phyloP scores from a whole-genome alignment of 2,113 vertebrate species.

The Rhombomys opimus region DNA sequence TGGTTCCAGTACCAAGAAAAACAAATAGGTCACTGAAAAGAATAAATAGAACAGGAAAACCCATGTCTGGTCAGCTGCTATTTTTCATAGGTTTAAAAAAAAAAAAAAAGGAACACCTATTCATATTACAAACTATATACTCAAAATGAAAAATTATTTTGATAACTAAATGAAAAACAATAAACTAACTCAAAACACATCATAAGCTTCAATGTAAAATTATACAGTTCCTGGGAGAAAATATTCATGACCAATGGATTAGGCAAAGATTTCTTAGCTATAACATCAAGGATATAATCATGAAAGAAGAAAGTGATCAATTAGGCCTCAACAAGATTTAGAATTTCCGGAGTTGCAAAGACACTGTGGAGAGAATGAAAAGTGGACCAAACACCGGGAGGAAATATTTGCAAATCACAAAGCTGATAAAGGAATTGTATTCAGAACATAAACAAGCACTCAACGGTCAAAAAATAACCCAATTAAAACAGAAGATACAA shows the following conservation, averaged over 20 bases:
- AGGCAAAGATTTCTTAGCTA: slow-evolving; percentile 1
- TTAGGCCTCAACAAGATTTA: slow-evolving; percentile 42
- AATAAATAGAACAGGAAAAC: neutral
- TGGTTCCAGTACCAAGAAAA: neutral
- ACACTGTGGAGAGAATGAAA: neutral
- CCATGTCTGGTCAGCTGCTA: neutral
- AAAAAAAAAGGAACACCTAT: neutral
- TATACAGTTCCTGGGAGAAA: neutral
- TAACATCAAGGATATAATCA: neutral
- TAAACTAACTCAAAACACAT: neutral
- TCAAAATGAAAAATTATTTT: slow-evolving; percentile 25
- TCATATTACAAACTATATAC: neutral
- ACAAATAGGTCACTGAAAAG: neutral
- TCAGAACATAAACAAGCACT: neutral
- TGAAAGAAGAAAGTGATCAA: slow-evolving; percentile 9
- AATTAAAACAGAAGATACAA: neutral
- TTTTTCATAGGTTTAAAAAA: neutral
- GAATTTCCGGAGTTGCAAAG: slow-evolving; percentile 4
- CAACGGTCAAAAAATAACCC: neutral
- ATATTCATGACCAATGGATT: neutral
- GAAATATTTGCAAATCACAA: neutral
- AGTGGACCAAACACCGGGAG: neutral
- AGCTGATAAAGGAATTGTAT: slow-evolving; percentile 21
- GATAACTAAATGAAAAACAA: slow-evolving; percentile 20
- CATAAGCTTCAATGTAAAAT: neutral